Evolutionary conservation across 1,140 invertebrate genomes (phyloP), one percentile per base, ranked within the genome.

Genomic region (Scaptomyza pallida): DNA sequence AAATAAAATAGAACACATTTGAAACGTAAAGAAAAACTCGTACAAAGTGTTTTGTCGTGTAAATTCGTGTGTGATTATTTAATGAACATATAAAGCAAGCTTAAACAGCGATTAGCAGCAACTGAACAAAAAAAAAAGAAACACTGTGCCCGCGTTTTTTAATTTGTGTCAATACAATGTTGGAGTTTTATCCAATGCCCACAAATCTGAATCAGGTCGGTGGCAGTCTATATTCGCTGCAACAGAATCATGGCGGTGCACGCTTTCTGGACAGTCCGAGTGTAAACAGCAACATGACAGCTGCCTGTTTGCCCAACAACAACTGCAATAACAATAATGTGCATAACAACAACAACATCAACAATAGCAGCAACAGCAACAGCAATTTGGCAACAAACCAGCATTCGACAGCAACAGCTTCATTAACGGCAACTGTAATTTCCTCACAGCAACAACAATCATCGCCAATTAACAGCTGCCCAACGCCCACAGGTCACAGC

Each of bases 121-220:
- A 43, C 3, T 40, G 10, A 43, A 30, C 9, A 12, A 5, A 15
- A 56, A 44, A 43, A n/a, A 17, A 33, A 57, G 33, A 10, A 16
- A 51, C 1, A 12, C 17, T 17, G 35, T 44, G 40, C 2, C 10
- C 16, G 55, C 55, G 55, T 16, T 21, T 44, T 30, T 15, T 44
- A 44, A 30, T 30, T 19, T 54, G 65, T 69, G 33, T 62, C 52
- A 63, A 74, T 73, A 85, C 64, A 77, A 91, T 91, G 90, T 79
- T 91, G 71, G 90, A 91, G 73, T 91, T 91, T 63, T 91, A 91
- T 86, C 90, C 90, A 73, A 90, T 91, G 90, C 90, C 90, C 75
- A 91, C 90, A 52, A 91, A 91, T 81, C 72, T 91, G 64, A 91
- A 83, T 88, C 75, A 78, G 76, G 90, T 89, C 67, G 89, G 76